Conservation (phyloP, 2,888 invertebrate genomes). For the Drosophila picticornis region DNA sequence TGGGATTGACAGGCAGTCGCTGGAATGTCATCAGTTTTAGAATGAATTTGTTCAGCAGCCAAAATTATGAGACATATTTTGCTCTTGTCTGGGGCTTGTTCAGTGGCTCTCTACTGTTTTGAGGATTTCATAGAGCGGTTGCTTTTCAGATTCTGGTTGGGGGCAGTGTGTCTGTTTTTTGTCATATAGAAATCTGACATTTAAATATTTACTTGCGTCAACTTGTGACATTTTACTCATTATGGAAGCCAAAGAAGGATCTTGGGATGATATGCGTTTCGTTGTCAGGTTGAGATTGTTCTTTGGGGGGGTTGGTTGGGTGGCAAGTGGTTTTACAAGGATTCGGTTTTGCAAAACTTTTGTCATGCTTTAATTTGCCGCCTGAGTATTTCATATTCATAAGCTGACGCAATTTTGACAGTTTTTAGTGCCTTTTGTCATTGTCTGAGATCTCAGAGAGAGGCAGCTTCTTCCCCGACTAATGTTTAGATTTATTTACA, state of each 20-base stretch:
- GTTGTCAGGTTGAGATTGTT: slow-evolving; percentile 21
- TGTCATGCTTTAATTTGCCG: slow-evolving; percentile 60
- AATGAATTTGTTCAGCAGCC: slow-evolving; percentile 46
- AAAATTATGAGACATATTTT: slow-evolving; percentile 77
- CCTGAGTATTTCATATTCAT: slow-evolving; percentile 71
- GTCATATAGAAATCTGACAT: slow-evolving; percentile 81
- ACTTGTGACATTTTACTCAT: slow-evolving; percentile 82
- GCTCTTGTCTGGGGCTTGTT: slow-evolving; percentile 35
- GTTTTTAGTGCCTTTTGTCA: slow-evolving; percentile 67
- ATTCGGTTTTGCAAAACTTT: slow-evolving; percentile 56
- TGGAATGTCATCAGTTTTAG: slow-evolving; percentile 46
- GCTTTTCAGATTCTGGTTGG: too few relatives aligned
- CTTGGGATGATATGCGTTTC: slow-evolving; percentile 44
- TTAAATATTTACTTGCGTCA: slow-evolving; percentile 84
- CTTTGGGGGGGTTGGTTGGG: background rate
- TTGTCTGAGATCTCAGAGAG: slow-evolving; percentile 23
- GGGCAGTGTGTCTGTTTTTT: slow-evolving; percentile 13
- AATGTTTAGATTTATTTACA: slow-evolving; percentile 77
- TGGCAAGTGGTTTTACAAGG: slow-evolving; percentile 14
- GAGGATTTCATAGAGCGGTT: slow-evolving; percentile 6
- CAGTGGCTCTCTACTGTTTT: slow-evolving; percentile 12
- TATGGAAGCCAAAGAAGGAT: slow-evolving; percentile 51
- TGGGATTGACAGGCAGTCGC: slow-evolving; percentile 19
- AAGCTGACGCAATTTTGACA: slow-evolving; percentile 79
- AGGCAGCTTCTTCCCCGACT: background rate